Conservation (phyloP, 1,140 invertebrate genomes). For the Nomia melanderi region DNA sequence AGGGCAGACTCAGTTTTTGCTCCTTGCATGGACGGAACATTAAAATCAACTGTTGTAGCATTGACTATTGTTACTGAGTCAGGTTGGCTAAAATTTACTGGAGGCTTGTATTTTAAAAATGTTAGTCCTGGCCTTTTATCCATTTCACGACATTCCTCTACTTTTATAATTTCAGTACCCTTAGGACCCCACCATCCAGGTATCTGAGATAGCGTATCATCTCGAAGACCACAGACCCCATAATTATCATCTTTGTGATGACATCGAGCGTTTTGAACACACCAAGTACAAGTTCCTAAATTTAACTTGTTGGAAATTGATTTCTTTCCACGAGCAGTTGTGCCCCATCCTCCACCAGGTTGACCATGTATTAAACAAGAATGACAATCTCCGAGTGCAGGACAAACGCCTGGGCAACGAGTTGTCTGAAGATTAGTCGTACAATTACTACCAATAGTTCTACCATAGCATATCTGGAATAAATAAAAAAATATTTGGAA, state of each 20-base stretch:
- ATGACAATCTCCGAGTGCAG: constrained; percentile 92
- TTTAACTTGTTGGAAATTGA: constrained; percentile 89
- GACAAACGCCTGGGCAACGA: constrained; percentile 93
- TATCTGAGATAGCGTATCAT: constrained; percentile 89
- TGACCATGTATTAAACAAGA: constrained; percentile 90
- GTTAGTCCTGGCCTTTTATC: constrained; percentile 94
- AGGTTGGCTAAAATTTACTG: constrained; percentile 91
- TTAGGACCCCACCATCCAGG: constrained; percentile 94
- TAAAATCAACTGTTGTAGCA: constrained; percentile 90
- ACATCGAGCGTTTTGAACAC: constrained; percentile 94
- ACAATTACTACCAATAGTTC: constrained; percentile 90
- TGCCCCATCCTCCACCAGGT: constrained; percentile 79
- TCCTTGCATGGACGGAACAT: constrained; percentile 83
- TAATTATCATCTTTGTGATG: constrained; percentile 93
- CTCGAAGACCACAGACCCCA: constrained; percentile 88
- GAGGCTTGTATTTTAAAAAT: constrained; percentile 92
- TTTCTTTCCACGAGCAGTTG: constrained; percentile 73
- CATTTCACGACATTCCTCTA: constrained; percentile 88
- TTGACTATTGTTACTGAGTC: constrained; percentile 92
- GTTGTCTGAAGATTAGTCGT: constrained; percentile 94
- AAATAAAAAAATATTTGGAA: constrained; percentile 30
- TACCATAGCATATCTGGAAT: constrained; percentile 88
- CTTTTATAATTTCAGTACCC: constrained; percentile 89
- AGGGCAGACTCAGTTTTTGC: constrained; percentile 85
- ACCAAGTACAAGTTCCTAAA: constrained; percentile 93